Evolutionary conservation across 2,888 invertebrate genomes (phyloP), one percentile per base, ranked within the genome.

Genomic region (Salticus scenicus): DNA sequence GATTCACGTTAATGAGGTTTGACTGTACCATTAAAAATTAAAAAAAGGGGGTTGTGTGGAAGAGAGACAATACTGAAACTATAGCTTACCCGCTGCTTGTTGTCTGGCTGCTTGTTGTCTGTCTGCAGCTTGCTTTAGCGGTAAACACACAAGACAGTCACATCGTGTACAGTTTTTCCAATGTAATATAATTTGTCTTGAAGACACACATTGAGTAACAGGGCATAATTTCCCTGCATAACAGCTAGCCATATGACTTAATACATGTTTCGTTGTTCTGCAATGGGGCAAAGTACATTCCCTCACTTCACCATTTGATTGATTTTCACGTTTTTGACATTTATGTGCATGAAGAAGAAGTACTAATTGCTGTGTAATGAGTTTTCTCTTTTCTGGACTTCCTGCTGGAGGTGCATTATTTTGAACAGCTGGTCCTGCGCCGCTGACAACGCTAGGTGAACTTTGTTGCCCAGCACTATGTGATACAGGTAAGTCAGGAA

Each of bases 321-420:
- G 96, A 88, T 94, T 95, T 92, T 99, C 99, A 64, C 98, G 93
- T 72, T 98, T 93, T 92, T 98, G 98, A 92, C 99, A 99, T 92
- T 99, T 99, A 92, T 99, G 99, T 87, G 99, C 99, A 92, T 99
- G 99, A 70, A 99, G 93, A 81, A 99, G 92, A 69, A 99, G 92
- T 89, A 99, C 98, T 76, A 99, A 92, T 90, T 99, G 99, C 91
- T 99, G 99, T 91, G 99, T 99, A 89, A 99, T 99, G 66, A 99
- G 94, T 91, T 98, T 98, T 80, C 98, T 94, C 91, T 99, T 99
- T 92, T 99, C 99, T 14, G 98, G 97, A 92, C 98, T 98, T 87
- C 96, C 95, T 89, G 94, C 94, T 8, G 90, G 89, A 31, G 83
- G 67, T 20, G 82, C 74, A 30, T 75, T 37, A 27, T n/a, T 47